Evolutionary conservation across 2,797 vertebrate genomes (phyloP), one percentile per base, ranked within the genome.

Genomic region (Oryzias dopingdopingensis): DNA sequence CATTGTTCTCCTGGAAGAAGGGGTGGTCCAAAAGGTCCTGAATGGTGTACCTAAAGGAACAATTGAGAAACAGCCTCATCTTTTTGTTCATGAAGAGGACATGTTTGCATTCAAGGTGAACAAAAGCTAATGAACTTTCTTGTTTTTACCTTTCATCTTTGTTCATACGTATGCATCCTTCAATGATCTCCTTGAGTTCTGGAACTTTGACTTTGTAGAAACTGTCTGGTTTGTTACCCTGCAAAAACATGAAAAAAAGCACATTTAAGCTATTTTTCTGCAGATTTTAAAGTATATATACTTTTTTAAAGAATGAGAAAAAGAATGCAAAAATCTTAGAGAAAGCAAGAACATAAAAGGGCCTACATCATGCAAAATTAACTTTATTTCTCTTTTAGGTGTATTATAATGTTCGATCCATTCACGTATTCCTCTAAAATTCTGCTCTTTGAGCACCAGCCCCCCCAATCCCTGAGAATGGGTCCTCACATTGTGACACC

Each of bases 201-300:
- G 95, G 95, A 62, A 98, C 94, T 86, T 96, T 98, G 78, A 99
- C 97, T 82, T 98, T 99, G 91, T 93, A 93, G 91, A 98, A 99
- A 77, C 97, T 98, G 88, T 96, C 95, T 0, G 97, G 97, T 85
- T 99, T 99, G 49, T 96, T 94, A 45, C 96, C 97, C 96, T 98
- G 85, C 14, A 18, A 42, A 52, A 49, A 18, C 50, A 15, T 4
- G 26, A 14, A 46, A 32, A 65, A 61, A 48, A 56, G 15, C 42
- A 49, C 1, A 42, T 2, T 17, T 24, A 56, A 52, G 1, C 59
- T 16, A 49, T 46, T 1, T 5, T 50, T 22, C 18, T 56, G n/a
- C 6, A 2, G 29, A 0, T 48, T n/a, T 23, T 62, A 15, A 20
- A 3, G 32, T 12, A 23, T 16, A 20, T 20, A 20, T 5, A 42